Conservation (phyloP, 2,888 invertebrate species). For the Temnothorax ravouxi region DNA sequence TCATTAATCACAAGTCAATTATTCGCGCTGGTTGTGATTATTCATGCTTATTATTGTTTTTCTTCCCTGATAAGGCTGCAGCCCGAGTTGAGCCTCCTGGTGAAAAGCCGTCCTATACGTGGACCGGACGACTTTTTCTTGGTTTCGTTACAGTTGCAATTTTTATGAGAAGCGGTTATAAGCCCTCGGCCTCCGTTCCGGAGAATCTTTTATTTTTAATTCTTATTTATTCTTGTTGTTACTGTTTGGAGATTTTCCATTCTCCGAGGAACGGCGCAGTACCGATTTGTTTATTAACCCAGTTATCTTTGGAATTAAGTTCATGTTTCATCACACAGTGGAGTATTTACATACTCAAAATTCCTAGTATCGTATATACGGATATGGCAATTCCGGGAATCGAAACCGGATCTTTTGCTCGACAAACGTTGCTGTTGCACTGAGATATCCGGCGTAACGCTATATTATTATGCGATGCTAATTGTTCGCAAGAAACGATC, state of each 20-base stretch:
- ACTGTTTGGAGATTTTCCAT: not conserved
- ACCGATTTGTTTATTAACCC: not conserved
- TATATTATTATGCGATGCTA: not conserved
- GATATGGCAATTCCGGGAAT: not conserved
- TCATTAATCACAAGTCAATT: not conserved
- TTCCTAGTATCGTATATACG: not conserved
- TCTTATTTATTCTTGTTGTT: not conserved
- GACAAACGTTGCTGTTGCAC: not conserved
- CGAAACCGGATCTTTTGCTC: not conserved
- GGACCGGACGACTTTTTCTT: not conserved
- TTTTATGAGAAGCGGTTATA: slow-evolving; percentile 3
- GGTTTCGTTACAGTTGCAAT: not conserved
- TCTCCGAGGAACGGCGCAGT: not conserved
- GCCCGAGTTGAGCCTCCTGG: no score
- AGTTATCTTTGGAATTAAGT: not conserved
- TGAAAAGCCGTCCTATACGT: not conserved
- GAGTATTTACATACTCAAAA: not conserved
- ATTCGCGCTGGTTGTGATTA: not conserved
- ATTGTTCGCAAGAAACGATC: not conserved
- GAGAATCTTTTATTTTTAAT: slow-evolving; percentile 3
- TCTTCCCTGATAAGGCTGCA: not conserved
- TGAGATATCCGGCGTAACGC: not conserved
- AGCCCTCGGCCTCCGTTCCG: not conserved
- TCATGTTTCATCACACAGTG: not conserved
- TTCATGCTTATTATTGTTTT: not conserved